Percentiles rank a stretch among this genome's conserved stretches.
phyloP scores from a whole-genome alignment of 2,113 vertebrate species.

The Apteryx mantelli region DNA sequence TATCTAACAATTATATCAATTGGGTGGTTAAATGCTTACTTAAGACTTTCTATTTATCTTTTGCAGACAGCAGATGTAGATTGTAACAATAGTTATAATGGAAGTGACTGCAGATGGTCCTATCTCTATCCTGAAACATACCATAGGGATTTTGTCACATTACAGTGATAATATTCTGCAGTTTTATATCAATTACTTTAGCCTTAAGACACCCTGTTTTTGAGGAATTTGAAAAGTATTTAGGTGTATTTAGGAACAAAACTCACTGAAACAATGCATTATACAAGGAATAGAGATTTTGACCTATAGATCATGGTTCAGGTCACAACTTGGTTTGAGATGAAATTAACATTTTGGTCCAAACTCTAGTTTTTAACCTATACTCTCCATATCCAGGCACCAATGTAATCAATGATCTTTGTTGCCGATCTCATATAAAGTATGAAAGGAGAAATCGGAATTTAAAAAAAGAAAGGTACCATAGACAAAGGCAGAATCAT shows the following conservation, averaged over 20 bases:
- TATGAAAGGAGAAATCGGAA: neutral
- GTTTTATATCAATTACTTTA: neutral
- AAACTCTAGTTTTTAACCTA: neutral
- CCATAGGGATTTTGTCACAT: neutral
- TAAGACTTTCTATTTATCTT: conserved; percentile 2
- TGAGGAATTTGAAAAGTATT: neutral
- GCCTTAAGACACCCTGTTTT: neutral
- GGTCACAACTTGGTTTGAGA: neutral
- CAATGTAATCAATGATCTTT: neutral
- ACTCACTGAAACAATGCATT: neutral
- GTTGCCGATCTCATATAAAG: neutral
- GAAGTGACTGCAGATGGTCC: neutral
- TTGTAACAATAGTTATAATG: neutral
- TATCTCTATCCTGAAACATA: neutral
- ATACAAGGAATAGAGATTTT: neutral
- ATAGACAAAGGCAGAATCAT: neutral
- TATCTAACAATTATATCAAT: conserved; percentile 25
- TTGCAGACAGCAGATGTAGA: neutral
- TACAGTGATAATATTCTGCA: neutral
- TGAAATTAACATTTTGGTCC: neutral
- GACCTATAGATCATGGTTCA: neutral
- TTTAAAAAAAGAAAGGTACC: no score
- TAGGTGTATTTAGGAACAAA: neutral
- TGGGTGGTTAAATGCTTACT: neutral
- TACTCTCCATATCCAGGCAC: neutral